Conservation (phyloP, 2,888 invertebrate genomes). For the Carcina quercana region DNA sequence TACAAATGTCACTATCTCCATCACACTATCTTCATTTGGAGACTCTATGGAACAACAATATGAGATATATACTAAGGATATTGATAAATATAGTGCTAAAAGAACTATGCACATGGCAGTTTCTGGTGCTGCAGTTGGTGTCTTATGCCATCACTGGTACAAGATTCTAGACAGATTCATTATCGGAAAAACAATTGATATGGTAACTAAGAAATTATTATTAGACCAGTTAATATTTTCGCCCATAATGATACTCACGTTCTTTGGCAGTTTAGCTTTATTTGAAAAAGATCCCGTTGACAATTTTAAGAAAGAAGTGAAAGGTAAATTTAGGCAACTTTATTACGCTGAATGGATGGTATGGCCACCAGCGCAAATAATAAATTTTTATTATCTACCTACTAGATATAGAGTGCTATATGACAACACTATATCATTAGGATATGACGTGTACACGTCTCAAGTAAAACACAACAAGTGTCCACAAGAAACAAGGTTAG, state of each 20-base stretch:
- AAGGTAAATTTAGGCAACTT: constrained; percentile 82
- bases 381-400: constrained; percentile 94
- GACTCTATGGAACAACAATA: constrained; percentile 89
- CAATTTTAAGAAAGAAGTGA: constrained; percentile 81
- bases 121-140: constrained; percentile 86
- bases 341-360: constrained; percentile 94
- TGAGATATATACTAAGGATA: constrained; percentile 79
- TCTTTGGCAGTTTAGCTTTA: constrained; percentile 85
- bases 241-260: constrained; percentile 86
- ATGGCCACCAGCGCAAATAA: constrained; percentile 95
- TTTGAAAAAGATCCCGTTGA: constrained; percentile 78
- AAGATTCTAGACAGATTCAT: constrained; percentile 82
- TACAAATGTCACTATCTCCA: constrained; percentile 89
- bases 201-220: constrained; percentile 85
- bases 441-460: constrained; percentile 92
- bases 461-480: constrained; percentile 80
- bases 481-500: constrained; percentile 16
- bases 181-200: constrained; percentile 80
- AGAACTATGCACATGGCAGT: constrained; percentile 86
- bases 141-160: constrained; percentile 94
- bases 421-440: constrained; percentile 90
- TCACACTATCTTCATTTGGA: constrained; percentile 84
- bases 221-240: constrained; percentile 92
- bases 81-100: constrained; percentile 73
- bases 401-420: constrained; percentile 90